Evolutionary conservation across 2,113 vertebrate genomes (phyloP).

Genomic region (Phyllopteryx taeniolatus): DNA sequence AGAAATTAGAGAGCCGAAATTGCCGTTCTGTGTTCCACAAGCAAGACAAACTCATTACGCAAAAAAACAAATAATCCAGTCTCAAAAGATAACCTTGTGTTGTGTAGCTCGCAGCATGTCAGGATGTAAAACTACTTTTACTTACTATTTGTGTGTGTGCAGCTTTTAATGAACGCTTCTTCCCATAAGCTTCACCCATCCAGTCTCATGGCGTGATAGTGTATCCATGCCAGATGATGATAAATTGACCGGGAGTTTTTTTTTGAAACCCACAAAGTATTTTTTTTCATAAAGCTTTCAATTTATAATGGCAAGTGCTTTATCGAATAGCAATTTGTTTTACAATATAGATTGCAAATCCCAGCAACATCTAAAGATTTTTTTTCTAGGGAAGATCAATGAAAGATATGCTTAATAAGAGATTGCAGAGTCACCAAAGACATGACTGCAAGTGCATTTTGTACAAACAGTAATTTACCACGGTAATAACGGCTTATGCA

Average conservation of each 20-base stretch:
- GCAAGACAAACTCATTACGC: slow-evolving; percentile 8
- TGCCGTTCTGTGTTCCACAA: neutral
- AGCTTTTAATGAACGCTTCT: neutral
- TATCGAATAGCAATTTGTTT: slow-evolving; percentile 1
- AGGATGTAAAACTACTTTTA: slow-evolving; percentile 1
- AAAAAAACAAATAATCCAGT: slow-evolving; percentile 7
- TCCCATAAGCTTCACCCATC: neutral
- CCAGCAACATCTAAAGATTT: neutral
- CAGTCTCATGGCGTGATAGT: neutral
- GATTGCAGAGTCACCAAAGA: slow-evolving; percentile 1
- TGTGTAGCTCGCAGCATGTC: neutral
- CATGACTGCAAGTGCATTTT: neutral
- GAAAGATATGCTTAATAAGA: slow-evolving; percentile 9
- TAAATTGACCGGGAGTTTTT: neutral
- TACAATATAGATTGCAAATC: neutral
- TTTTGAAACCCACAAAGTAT: neutral
- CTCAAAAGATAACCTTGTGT: slow-evolving; percentile 11
- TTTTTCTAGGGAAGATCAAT: neutral
- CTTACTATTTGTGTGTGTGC: neutral
- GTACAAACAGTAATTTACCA: neutral
- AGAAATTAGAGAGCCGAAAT: slow-evolving; percentile 5
- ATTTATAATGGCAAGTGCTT: slow-evolving; percentile 3
- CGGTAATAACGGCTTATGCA: neutral
- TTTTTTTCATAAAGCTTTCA: neutral
- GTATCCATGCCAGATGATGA: neutral